Percentiles rank a stretch among this genome's conserved stretches.
Conservation (phyloP, 2,113 vertebrate genomes). For the Nibea albiflora region DNA sequence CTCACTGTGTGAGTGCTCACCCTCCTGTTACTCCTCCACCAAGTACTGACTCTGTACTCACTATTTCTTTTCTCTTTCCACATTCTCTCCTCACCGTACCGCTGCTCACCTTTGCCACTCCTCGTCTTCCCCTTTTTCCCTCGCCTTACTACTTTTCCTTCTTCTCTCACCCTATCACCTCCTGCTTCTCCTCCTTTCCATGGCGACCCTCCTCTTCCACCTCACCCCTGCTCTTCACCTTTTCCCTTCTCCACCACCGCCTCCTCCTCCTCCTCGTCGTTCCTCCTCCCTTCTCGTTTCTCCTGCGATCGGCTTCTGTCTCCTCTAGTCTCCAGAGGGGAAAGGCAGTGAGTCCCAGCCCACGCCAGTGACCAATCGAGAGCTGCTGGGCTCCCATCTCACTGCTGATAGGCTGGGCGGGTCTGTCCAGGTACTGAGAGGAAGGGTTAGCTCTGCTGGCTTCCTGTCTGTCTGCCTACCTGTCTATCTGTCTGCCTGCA, state of each 20-base stretch:
- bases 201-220: not conserved
- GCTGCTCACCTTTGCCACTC: constrained; percentile 12
- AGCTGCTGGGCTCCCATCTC: constrained; percentile 88
- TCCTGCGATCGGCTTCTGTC: constrained; percentile 66
- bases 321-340: constrained; percentile 87
- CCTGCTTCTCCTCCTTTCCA: too few species aligned
- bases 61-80: constrained; percentile 61
- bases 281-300: constrained; percentile 25
- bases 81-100: not conserved
- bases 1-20: not conserved
- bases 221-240: not conserved
- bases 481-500: constrained; percentile 60
- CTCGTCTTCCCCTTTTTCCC: constrained; percentile 16
- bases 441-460: constrained; percentile 63
- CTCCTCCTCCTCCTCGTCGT: constrained; percentile 5
- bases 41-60: constrained; percentile 60
- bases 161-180: not conserved
- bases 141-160: not conserved
- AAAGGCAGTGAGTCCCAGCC: constrained; percentile 88
- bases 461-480: constrained; percentile 57
- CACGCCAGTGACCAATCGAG: constrained; percentile 87
- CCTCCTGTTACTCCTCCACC: constrained; percentile 45
- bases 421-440: constrained; percentile 89
- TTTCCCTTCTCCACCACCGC: constrained; percentile 2
- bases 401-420: constrained; percentile 90